Evolutionary conservation across 2,888 invertebrate species (phyloP).

Genomic region (Microplitis deprimator): DNA sequence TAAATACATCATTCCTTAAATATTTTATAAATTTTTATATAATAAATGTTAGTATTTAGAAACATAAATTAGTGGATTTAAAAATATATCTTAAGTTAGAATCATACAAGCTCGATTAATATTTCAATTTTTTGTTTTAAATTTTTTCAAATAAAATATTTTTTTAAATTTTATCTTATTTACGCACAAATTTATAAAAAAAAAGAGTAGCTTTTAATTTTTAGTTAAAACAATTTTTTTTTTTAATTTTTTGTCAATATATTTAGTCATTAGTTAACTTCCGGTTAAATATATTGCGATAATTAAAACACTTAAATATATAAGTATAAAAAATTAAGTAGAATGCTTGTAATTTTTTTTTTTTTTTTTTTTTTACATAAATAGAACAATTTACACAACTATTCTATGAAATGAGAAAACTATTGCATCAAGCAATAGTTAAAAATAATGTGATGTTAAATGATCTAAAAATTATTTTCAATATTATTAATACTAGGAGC

Average conservation of each 20-base stretch:
- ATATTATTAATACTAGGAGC: neutral
- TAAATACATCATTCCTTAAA: too few relatives aligned
- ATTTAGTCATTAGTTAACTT: neutral
- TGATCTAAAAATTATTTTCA: neutral
- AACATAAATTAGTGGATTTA: neutral
- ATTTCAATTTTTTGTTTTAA: too few relatives aligned
- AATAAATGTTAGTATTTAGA: neutral
- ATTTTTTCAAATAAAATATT: too few relatives aligned
- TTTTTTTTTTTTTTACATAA: neutral
- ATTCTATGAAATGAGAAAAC: neutral
- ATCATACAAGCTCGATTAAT: neutral
- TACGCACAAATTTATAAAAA: too few relatives aligned
- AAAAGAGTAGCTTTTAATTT: too few relatives aligned
- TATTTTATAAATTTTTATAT: neutral
- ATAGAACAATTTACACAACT: neutral
- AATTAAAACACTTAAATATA: neutral
- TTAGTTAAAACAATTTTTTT: too few relatives aligned
- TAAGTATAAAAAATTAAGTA: neutral
- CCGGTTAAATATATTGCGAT: neutral
- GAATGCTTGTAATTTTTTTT: neutral
- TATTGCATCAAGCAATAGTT: neutral
- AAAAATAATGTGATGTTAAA: neutral
- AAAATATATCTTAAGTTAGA: neutral
- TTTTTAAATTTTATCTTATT: too few relatives aligned
- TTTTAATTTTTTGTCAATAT: too few relatives aligned